These are phyloP conservation scores for Dicranocentrus wangi DNA, from an alignment of 2,888 invertebrate genomes.

Conservation along the genomic window DNA sequence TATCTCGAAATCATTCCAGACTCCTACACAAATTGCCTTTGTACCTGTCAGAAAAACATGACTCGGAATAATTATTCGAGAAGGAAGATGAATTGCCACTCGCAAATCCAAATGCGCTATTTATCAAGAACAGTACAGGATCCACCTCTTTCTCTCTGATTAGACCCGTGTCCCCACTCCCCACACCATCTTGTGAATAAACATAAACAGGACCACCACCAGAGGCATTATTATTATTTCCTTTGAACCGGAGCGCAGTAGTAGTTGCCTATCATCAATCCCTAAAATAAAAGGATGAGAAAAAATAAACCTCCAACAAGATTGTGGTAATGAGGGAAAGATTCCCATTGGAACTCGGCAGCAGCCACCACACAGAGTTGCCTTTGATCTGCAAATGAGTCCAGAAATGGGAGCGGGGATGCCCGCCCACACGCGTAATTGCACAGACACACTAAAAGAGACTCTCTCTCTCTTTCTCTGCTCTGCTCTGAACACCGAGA, in stretches of 20 bases:
- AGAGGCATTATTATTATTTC: no score
- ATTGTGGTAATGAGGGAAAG: constrained; percentile 23
- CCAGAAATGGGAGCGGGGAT: constrained; percentile 10
- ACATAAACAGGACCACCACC: no score
- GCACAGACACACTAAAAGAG: background rate
- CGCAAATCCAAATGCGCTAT: background rate
- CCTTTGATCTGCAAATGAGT: constrained; percentile 32
- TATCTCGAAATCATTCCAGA: no score
- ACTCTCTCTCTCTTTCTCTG: background rate
- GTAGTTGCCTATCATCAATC: constrained; percentile 7
- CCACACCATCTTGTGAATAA: no score
- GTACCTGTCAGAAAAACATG: no score
- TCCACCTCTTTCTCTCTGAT: background rate
- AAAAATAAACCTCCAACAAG: background rate
- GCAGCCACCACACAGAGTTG: constrained; percentile 19
- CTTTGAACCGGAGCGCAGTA: no score
- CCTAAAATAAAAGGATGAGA: background rate
- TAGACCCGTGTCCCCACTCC: background rate
- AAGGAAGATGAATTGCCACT: constrained; percentile 18
- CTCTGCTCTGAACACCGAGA: background rate
- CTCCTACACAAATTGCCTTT: no score
- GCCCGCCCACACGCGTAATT: constrained; percentile 32
- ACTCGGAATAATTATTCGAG: constrained; percentile 6
- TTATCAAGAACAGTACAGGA: no score
- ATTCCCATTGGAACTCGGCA: constrained; percentile 24